Percentiles rank a stretch among this genome's conserved stretches.
phyloP scores from a whole-genome alignment of 2,797 vertebrate genomes.

The Muscicapa striata region DNA sequence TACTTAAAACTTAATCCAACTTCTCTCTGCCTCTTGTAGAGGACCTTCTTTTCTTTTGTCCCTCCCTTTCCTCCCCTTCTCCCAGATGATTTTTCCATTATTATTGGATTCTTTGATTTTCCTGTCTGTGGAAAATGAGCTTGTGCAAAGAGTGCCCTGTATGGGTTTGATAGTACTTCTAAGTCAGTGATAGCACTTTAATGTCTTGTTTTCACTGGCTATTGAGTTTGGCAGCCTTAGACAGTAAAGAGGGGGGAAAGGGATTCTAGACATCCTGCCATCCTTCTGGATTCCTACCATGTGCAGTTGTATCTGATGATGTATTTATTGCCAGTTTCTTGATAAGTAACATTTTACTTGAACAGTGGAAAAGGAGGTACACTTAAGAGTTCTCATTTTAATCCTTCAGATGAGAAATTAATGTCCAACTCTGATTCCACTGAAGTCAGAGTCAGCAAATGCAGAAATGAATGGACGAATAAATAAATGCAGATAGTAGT shows the following conservation, averaged over 20 bases:
- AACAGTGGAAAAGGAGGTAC: background rate
- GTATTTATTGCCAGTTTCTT: background rate
- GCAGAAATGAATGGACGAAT: background rate
- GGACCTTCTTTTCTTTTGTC: background rate
- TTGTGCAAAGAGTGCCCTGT: background rate
- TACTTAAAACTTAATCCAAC: background rate
- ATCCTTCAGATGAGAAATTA: background rate
- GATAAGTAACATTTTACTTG: background rate
- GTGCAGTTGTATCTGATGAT: background rate
- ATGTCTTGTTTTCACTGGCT: conserved; percentile 15
- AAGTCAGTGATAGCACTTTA: conserved; percentile 7
- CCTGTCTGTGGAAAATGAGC: conserved; percentile 7
- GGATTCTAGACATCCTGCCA: background rate
- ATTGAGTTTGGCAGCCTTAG: background rate
- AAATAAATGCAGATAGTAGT: background rate
- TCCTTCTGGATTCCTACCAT: background rate
- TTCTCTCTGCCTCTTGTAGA: background rate
- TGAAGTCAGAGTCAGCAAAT: background rate
- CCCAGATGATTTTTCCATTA: conserved; percentile 9
- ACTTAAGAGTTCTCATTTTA: background rate
- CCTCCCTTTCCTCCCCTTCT: background rate
- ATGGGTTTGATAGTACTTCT: background rate
- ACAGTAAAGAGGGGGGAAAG: background rate
- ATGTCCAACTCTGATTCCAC: background rate
- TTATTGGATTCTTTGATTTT: conserved; percentile 30